Base-by-base conservation (phyloP, 2,113 vertebrate species). In the Scolopax mira region DNA sequence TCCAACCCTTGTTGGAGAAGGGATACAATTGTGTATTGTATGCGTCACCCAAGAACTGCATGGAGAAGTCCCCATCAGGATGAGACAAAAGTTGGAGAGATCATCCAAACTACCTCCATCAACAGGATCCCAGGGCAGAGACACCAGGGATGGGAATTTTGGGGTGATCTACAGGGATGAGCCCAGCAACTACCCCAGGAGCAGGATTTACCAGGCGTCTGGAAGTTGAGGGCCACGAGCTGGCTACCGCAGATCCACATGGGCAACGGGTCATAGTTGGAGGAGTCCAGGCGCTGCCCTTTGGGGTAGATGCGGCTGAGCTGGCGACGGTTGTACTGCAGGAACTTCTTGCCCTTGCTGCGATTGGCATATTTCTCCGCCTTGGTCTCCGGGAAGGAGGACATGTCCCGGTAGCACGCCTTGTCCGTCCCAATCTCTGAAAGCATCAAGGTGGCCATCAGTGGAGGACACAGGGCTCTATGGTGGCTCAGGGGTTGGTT, bases 241-340 rank as follows among this genome's bases (percentile, higher is more conserved):
- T 99, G 99, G 88, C 99, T 99, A 13, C 99, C 99, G 0, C 99
- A 99, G 89, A 99, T 99, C 99, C 99, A 99, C 99, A 99, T 99
- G 95, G 99, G 98, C 95, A 99, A 89, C 0, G 99, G 99, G 95
- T 99, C 99, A 0, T 99, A 99, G 97, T 99, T 99, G 75, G 99
- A 99, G n/a, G 99, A 99, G 96, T 99, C 99, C 23, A 99, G 97
- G 41, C 99, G 98, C 84, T 99, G 99, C 35, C 99, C 99, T 91
- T 99, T 99, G 57, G 99, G 99, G 96, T 99, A 99, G 96, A 99
- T 99, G 77, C 99, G 98, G 61, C 99, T 99, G 46, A 99, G 98
- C 97, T 99, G 99, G 44, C 99, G 99, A 3, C 99, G 98, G 94
- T 99, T 99, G 97, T 99, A 99, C 96, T 99, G 99, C 88, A 99